Conservation (phyloP, 2,797 vertebrate species). For the Novumbra hubbsi region DNA sequence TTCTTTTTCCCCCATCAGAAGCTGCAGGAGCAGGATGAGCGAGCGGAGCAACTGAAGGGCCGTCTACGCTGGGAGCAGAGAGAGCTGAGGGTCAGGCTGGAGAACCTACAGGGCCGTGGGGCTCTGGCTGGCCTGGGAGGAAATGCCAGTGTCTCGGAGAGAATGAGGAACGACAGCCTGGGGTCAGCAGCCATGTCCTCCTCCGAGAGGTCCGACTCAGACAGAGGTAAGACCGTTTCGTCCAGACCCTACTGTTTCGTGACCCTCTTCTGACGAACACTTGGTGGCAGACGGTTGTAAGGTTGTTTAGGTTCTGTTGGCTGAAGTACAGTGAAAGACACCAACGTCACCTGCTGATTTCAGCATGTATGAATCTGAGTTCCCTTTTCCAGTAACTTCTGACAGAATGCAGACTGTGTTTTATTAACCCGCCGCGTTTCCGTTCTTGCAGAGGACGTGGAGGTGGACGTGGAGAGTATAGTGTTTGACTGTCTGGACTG, state of each 20-base stretch:
- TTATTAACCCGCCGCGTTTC: conserved; percentile 18
- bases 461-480: conserved; percentile 86
- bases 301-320: too few species aligned
- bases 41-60: conserved; percentile 79
- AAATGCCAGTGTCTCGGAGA: conserved; percentile 56
- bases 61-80: conserved; percentile 82
- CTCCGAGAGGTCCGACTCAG: conserved; percentile 87
- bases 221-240: conserved; percentile 75
- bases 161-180: conserved; percentile 83
- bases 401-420: too few species aligned
- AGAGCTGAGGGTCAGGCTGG: conserved; percentile 78
- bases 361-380: too few species aligned
- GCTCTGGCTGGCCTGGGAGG: too few species aligned
- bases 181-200: conserved; percentile 80
- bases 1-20: conserved; percentile 69
- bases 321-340: too few species aligned
- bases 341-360: too few species aligned
- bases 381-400: neutral
- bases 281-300: too few species aligned
- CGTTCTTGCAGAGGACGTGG: conserved; percentile 81
- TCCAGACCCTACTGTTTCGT: neutral
- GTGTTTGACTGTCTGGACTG: conserved; percentile 77
- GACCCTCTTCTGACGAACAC: neutral
- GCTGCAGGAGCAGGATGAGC: conserved; percentile 87
- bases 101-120: conserved; percentile 73